A percentile compares a stretch with the other conserved stretches of the same genome.
Evolutionary conservation across 2,888 invertebrate genomes (phyloP).

Genomic region (Alloplasta piceator): DNA sequence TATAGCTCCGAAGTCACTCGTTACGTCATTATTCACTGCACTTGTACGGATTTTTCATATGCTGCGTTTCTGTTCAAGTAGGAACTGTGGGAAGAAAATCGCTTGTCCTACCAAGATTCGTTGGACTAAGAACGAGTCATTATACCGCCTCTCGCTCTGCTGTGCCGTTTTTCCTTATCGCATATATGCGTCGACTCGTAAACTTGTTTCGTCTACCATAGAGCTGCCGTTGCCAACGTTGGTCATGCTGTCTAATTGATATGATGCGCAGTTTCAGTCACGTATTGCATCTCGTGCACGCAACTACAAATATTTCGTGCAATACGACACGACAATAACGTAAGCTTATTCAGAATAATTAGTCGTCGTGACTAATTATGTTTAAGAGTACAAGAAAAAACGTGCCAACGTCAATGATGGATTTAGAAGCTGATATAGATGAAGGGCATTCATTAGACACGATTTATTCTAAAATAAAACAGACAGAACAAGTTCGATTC

Average conservation of each 20-base stretch:
- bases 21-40: slow-evolving; percentile 39
- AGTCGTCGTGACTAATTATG: neutral
- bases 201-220: neutral
- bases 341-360: neutral
- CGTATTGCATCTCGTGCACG: neutral
- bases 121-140: neutral
- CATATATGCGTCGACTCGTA: neutral
- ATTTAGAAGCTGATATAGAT: too few relatives aligned
- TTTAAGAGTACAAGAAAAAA: too few relatives aligned
- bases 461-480: too few relatives aligned
- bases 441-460: too few relatives aligned
- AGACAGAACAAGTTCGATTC: too few relatives aligned
- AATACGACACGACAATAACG: neutral
- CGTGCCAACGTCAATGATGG: too few relatives aligned
- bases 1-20: neutral
- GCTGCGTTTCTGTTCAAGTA: neutral
- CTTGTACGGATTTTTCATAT: slow-evolving; percentile 39
- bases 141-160: neutral
- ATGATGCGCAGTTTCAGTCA: neutral
- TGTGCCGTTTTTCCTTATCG: neutral
- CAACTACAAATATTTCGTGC: neutral
- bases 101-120: neutral
- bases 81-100: slow-evolving; percentile 4
- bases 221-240: neutral
- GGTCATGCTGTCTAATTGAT: neutral